These are phyloP conservation scores for Galbula dea DNA, from an alignment of 2,113 vertebrate genomes.

Conservation along the genomic window DNA sequence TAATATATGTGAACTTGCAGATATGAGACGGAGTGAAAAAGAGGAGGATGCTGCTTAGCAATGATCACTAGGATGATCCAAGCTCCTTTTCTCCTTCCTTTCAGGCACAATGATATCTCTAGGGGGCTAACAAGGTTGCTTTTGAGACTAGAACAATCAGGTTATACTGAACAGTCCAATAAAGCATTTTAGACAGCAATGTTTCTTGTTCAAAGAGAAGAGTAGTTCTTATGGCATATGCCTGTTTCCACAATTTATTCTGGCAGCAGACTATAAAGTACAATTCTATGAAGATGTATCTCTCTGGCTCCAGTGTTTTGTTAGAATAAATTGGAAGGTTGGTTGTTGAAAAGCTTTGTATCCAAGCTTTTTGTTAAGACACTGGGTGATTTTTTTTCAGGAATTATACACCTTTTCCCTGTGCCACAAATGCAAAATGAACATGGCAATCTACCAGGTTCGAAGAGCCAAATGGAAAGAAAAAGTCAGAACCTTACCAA, in stretches of 20 bases:
- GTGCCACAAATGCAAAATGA: neutral
- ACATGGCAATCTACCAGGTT: neutral
- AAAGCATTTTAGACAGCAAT: neutral
- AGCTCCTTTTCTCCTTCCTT: neutral
- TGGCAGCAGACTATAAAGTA: neutral
- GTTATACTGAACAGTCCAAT: neutral
- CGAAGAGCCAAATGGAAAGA: neutral
- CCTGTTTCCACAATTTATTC: neutral
- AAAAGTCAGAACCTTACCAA: neutral
- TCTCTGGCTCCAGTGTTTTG: neutral
- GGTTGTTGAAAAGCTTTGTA: neutral
- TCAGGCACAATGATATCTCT: neutral
- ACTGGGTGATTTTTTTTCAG: neutral
- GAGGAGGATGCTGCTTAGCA: slow-evolving; percentile 19
- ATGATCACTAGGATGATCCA: neutral
- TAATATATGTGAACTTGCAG: slow-evolving; percentile 3
- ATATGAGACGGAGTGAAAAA: neutral
- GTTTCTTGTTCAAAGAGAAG: neutral
- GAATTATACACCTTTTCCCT: neutral
- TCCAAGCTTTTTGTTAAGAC: neutral
- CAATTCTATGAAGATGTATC: neutral
- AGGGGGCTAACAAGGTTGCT: neutral
- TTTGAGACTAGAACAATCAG: neutral
- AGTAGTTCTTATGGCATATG: neutral
- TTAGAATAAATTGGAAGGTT: neutral